Evolutionary conservation across 2,797 vertebrate species (phyloP), one percentile per base, ranked within the genome.

Genomic region (Decapterus maruadsi): DNA sequence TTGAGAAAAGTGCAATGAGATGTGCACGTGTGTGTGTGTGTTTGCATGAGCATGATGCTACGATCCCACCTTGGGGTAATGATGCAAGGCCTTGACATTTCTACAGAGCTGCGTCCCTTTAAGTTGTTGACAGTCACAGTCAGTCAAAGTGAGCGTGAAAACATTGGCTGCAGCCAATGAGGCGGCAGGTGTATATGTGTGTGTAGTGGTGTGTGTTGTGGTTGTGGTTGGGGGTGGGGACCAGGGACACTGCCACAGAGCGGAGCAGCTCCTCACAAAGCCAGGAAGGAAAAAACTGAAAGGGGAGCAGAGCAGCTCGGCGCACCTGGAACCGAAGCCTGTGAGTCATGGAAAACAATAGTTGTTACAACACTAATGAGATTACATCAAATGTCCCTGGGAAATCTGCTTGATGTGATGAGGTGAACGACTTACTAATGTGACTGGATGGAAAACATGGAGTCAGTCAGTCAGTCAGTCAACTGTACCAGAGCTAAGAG

Each of bases 211-310:
- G 31, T 34, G 31, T 34, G 31, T 34, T 1, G 31, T 34, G 31
- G 31, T 34, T 34, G 31, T 34, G 46, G 46, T 7, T 19, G 56
- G 71, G 42, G 48, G 13, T 16, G 20, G 22, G 20, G 4, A 58
- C 56, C n/a, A n/a, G n/a, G n/a, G n/a, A n/a, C 26, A 3, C 5
- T 34, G 17, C 56, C n/a, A 13, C 51, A 6, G 51, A 54, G 73
- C 60, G 78, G 89, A 89, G 83, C 66, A 81, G 62, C 67, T 77
- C 38, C 59, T 72, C 58, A 93, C 90, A 93, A 93, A 92, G 90
- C 77, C 90, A 91, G 91, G 91, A 93, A 94, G 92, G 89, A 92
- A 91, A 87, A 67, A 73, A 74, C 75, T 38, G 63, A 42, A 75
- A 67, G 72, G 48, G 40, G 26, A 26, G 26, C 58, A 54, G 26